Percentiles rank a stretch among this genome's conserved stretches.
Evolutionary conservation across 2,797 vertebrate genomes (phyloP).

Genomic region (Leptodactylus fallax): DNA sequence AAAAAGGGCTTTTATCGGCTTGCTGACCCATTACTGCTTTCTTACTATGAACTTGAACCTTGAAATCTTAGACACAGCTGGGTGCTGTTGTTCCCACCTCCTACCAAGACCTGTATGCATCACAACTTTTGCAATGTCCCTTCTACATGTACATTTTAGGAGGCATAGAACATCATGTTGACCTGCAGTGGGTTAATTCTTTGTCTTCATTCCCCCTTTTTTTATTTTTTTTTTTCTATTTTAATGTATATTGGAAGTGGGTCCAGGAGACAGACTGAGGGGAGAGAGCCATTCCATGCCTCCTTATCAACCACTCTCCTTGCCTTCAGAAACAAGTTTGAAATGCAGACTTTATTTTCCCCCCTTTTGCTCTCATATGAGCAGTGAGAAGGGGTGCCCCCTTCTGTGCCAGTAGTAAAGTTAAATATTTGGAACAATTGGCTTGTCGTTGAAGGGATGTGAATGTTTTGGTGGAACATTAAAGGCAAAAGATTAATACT

Average conservation of each 20-base stretch:
- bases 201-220: neutral
- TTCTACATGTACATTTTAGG: conserved; percentile 53
- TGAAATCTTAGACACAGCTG: conserved; percentile 64
- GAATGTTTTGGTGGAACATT: neutral
- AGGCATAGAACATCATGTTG: conserved; percentile 31
- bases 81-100: conserved; percentile 61
- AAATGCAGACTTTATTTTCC: neutral
- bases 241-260: conserved; percentile 21
- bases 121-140: conserved; percentile 55
- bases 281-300: conserved; percentile 40
- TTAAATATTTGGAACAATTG: neutral
- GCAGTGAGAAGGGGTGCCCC: neutral
- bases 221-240: conserved; percentile 21
- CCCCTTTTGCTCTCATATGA: neutral
- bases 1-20: conserved; percentile 95
- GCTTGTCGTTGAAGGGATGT: conserved; percentile 15
- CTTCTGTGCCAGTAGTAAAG: neutral
- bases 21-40: conserved; percentile 82
- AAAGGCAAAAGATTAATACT: conserved; percentile 2
- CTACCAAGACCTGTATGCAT: conserved; percentile 55
- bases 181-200: conserved; percentile 10
- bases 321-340: conserved; percentile 14
- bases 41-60: conserved; percentile 68
- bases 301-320: conserved; percentile 26
- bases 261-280: neutral